These are phyloP conservation scores for Scaptomyza polygonia DNA, from an alignment of 2,888 invertebrate species.

Conservation along the genomic window DNA sequence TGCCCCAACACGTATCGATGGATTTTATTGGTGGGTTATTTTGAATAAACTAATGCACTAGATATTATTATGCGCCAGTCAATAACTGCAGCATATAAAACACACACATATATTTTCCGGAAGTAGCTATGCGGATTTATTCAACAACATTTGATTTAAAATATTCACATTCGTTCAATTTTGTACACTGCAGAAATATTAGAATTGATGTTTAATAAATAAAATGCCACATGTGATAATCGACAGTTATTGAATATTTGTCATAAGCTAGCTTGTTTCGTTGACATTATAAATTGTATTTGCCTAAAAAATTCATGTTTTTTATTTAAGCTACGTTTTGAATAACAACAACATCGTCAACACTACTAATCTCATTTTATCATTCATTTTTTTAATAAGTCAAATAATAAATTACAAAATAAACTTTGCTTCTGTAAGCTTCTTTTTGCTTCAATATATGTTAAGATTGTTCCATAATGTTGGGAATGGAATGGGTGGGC, in stretches of 20 bases:
- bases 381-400: too few relatives aligned
- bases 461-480: too few relatives aligned
- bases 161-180: constrained; percentile 2
- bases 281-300: not conserved
- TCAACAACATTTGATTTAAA: constrained; percentile 8
- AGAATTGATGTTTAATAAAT: constrained; percentile 12
- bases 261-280: constrained; percentile 1
- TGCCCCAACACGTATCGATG: constrained; percentile 64
- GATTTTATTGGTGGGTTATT: constrained; percentile 57
- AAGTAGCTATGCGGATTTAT: constrained; percentile 22
- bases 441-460: too few relatives aligned
- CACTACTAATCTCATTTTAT: not conserved
- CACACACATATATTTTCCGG: constrained; percentile 9
- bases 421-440: too few relatives aligned
- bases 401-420: too few relatives aligned
- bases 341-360: not conserved
- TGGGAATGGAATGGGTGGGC: too few relatives aligned
- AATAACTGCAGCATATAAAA: constrained; percentile 7
- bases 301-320: not conserved
- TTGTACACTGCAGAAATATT: not conserved
- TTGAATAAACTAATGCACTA: constrained; percentile 54
- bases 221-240: constrained; percentile 8
- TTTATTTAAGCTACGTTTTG: not conserved
- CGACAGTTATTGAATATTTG: not conserved
- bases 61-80: constrained; percentile 14